phyloP scores from a whole-genome alignment of 2,797 vertebrate genomes.

The Eupleurogrammus muticus region DNA sequence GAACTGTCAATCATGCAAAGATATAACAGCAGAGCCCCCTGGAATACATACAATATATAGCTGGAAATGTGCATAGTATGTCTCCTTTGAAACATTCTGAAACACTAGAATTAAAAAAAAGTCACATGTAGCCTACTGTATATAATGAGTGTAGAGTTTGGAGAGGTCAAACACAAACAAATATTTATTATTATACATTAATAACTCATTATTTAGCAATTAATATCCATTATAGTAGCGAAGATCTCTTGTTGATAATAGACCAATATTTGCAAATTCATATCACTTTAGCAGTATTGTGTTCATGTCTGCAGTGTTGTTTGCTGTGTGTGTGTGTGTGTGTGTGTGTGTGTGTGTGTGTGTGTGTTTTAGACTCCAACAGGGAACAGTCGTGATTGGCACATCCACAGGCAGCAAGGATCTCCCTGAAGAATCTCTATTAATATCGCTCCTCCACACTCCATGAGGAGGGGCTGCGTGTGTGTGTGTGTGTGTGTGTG shows the following conservation, averaged over 20 bases:
- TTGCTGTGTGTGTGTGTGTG: slow-evolving; percentile 11
- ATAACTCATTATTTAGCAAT: not conserved
- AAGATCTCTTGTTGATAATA: slow-evolving; percentile 3
- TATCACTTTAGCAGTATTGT: not conserved
- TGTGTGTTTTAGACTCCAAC: not conserved
- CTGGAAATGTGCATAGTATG: too few species aligned
- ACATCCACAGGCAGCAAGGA: slow-evolving; percentile 40
- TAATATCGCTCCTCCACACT: slow-evolving; percentile 50
- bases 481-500: slow-evolving; percentile 20
- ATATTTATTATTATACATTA: not conserved
- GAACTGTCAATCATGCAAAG: too few species aligned
- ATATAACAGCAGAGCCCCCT: too few species aligned
- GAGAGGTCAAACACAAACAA: too few species aligned
- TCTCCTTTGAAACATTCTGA: too few species aligned
- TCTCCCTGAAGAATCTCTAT: slow-evolving; percentile 68
- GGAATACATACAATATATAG: too few species aligned
- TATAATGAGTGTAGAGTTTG: too few species aligned
- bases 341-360: slow-evolving; percentile 5
- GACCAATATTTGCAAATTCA: not conserved
- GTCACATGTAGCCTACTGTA: too few species aligned
- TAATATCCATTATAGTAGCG: not conserved
- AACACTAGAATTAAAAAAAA: too few species aligned
- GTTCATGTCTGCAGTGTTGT: slow-evolving; percentile 13
- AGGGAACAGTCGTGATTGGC: slow-evolving; percentile 42
- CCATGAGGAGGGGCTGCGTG: slow-evolving; percentile 3